A percentile compares a stretch with the other conserved stretches of the same genome.
phyloP scores from a whole-genome alignment of 2,888 invertebrate species.

The Ophioninae sp. region DNA sequence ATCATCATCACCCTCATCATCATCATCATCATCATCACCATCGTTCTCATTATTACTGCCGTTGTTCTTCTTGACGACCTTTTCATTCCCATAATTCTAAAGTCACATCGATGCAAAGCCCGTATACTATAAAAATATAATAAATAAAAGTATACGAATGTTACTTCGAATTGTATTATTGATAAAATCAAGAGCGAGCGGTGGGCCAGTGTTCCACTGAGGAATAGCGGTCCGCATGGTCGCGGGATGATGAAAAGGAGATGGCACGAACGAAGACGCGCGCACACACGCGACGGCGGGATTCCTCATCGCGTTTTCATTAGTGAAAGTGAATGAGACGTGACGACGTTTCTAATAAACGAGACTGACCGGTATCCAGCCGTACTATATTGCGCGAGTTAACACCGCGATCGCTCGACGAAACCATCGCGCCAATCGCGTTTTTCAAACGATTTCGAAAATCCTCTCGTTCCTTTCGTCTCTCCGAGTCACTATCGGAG shows the following conservation, averaged over 20 bases:
- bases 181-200: background rate
- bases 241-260: slow-evolving; percentile 7
- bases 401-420: background rate
- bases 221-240: background rate
- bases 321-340: slow-evolving; percentile 79
- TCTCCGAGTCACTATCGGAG: background rate
- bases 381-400: slow-evolving; percentile 1
- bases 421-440: background rate
- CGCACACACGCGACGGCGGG: slow-evolving; percentile 47
- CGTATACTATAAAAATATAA: background rate
- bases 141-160: background rate
- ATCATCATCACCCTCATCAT: no score
- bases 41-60: background rate
- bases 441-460: background rate
- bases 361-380: slow-evolving; percentile 47
- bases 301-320: slow-evolving; percentile 75
- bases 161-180: background rate
- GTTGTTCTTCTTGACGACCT: no score
- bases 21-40: no score
- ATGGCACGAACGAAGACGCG: background rate
- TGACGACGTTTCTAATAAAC: slow-evolving; percentile 76
- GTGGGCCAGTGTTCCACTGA: background rate
- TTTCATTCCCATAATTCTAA: no score
- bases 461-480: background rate
- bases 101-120: background rate